Conservation (phyloP, 2,797 vertebrate species). For the Nasua narica region DNA sequence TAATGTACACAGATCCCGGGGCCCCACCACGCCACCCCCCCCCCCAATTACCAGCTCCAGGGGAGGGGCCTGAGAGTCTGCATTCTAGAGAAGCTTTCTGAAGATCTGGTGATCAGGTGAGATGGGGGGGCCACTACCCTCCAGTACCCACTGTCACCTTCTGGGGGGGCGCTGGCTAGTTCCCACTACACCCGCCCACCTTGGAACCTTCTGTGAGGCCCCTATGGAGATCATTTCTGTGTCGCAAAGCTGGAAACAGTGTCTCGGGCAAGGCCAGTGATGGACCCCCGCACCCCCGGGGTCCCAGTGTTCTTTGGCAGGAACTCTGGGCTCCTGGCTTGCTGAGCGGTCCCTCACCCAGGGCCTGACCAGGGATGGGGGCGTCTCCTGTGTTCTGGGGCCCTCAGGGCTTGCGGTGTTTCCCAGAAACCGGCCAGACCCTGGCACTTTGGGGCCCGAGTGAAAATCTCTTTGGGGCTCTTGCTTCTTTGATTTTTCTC, state of each 20-base stretch:
- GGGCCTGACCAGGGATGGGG: not conserved
- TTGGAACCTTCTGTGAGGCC: not conserved
- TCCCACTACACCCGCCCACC: not conserved
- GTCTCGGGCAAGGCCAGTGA: not conserved
- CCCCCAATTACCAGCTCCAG: not conserved
- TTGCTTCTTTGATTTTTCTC: not conserved
- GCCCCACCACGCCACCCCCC: accelerated
- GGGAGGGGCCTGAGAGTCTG: not conserved
- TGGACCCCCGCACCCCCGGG: too few relatives aligned
- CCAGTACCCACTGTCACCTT: accelerated
- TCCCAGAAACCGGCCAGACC: not conserved
- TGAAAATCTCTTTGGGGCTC: not conserved
- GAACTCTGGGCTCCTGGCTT: not conserved
- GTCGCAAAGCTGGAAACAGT: not conserved
- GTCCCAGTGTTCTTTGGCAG: not conserved
- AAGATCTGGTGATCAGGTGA: not conserved
- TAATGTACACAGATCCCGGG: not conserved
- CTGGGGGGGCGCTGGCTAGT: not conserved
- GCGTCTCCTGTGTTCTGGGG: not conserved
- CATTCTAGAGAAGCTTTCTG: not conserved
- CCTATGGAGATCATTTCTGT: not conserved
- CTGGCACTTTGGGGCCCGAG: not conserved
- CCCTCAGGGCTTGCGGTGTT: not conserved
- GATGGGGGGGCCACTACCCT: not conserved
- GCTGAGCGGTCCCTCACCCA: not conserved